Percentiles rank a stretch among this genome's conserved stretches.
These are phyloP conservation scores for Ormyrus rosae DNA, from an alignment of 2,888 invertebrate genomes.

Conservation along the genomic window DNA sequence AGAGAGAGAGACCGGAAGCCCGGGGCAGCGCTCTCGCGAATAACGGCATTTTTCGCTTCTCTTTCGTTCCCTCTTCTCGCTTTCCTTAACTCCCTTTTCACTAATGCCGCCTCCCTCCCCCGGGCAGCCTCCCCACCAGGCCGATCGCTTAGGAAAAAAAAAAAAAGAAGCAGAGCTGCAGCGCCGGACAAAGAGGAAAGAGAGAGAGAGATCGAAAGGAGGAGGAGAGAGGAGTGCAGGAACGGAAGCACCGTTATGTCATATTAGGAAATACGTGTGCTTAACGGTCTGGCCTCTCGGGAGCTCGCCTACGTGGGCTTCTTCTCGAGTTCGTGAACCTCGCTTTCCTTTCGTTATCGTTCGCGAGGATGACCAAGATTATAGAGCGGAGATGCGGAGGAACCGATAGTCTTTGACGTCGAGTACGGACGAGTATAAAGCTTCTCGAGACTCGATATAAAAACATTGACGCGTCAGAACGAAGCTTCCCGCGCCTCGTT, in stretches of 20 bases:
- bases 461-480: no score
- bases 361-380: no score
- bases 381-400: no score
- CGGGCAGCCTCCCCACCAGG: background rate
- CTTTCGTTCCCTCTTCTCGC: slow-evolving; percentile 55
- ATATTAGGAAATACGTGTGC: slow-evolving; percentile 72
- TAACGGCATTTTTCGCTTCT: slow-evolving; percentile 53
- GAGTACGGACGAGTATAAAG: no score
- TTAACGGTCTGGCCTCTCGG: slow-evolving; percentile 68
- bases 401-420: no score
- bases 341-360: no score
- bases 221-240: slow-evolving; percentile 7
- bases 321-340: slow-evolving; percentile 23
- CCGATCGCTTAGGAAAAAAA: background rate
- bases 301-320: background rate
- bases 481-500: no score
- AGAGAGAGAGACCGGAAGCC: slow-evolving; percentile 42
- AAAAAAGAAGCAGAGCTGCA: slow-evolving; percentile 3
- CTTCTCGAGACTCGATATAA: no score
- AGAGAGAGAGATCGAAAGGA: slow-evolving; percentile 17
- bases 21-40: slow-evolving; percentile 37
- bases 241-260: slow-evolving; percentile 72
- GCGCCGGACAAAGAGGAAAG: background rate
- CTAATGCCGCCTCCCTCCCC: slow-evolving; percentile 1
- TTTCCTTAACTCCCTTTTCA: slow-evolving; percentile 55